Evolutionary conservation across 2,888 invertebrate genomes (phyloP).

Genomic region (Pammene aurita): DNA sequence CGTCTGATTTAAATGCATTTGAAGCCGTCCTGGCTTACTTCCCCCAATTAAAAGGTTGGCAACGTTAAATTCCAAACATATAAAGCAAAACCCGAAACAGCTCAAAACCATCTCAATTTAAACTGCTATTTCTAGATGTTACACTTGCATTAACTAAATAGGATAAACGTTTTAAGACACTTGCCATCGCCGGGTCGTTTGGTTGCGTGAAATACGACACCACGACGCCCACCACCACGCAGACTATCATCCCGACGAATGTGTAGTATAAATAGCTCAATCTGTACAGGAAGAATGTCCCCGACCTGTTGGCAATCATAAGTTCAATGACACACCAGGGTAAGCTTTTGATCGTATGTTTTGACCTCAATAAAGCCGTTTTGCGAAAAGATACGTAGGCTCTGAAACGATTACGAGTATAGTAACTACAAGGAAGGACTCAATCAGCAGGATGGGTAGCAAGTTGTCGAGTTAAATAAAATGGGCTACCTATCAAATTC

Average conservation of each 20-base stretch:
- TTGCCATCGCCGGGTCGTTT: conserved; percentile 83
- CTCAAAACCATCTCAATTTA: conserved; percentile 3
- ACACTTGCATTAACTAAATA: conserved; percentile 25
- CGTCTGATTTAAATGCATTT: too few relatives aligned
- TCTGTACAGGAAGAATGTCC: conserved; percentile 86
- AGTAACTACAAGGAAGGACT: too few relatives aligned
- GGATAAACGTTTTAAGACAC: conserved; percentile 40
- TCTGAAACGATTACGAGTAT: too few relatives aligned
- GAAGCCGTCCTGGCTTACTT: too few relatives aligned
- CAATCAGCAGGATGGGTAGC: too few relatives aligned
- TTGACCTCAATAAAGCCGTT: not conserved
- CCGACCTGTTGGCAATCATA: conserved; percentile 65
- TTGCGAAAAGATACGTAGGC: too few relatives aligned
- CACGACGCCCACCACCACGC: conserved; percentile 85
- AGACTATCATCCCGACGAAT: conserved; percentile 86
- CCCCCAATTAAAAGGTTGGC: too few relatives aligned
- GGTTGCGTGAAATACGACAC: conserved; percentile 87
- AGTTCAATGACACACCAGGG: conserved; percentile 13
- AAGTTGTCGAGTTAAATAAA: too few relatives aligned
- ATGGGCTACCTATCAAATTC: conserved; percentile 64
- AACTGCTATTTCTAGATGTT: conserved; percentile 4
- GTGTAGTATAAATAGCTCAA: conserved; percentile 92
- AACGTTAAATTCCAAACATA: too few relatives aligned
- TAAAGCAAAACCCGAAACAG: not conserved
- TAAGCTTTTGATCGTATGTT: not conserved